phyloP scores from a whole-genome alignment of 2,113 vertebrate species.

The Phocoena phocoena region DNA sequence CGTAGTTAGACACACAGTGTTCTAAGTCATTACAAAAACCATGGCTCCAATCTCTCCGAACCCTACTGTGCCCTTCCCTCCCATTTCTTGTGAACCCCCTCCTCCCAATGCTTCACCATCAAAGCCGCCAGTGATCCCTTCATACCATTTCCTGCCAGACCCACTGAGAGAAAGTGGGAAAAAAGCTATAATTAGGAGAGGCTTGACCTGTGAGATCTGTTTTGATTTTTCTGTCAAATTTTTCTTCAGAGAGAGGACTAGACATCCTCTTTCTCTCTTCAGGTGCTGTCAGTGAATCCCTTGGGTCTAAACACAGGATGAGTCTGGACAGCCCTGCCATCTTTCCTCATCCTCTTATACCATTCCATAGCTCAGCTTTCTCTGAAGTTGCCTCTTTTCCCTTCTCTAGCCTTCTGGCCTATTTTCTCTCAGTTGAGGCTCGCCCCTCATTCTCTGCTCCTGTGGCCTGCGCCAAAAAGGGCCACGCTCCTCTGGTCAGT shows the following conservation, averaged over 20 bases:
- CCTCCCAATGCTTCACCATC: not conserved
- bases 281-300: not conserved
- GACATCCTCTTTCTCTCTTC: not conserved
- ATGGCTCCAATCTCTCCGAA: not conserved
- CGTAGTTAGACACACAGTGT: constrained; percentile 53
- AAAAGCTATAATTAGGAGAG: constrained; percentile 42
- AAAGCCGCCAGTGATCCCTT: constrained; percentile 30
- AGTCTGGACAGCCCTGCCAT: not conserved
- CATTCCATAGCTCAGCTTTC: not conserved
- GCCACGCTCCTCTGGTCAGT: not conserved
- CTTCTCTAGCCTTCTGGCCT: not conserved
- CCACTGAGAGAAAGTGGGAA: not conserved
- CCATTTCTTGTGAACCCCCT: not conserved
- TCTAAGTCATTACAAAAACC: constrained; percentile 62
- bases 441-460: not conserved
- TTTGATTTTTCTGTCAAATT: constrained; percentile 54
- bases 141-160: not conserved
- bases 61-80: not conserved
- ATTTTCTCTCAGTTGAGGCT: not conserved
- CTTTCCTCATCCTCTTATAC: not conserved
- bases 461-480: not conserved
- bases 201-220: not conserved
- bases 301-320: not conserved
- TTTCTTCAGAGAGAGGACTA: constrained; percentile 44
- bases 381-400: not conserved